Evolutionary conservation across 2,888 invertebrate genomes (phyloP), one percentile per base, ranked within the genome.

Genomic region (Saturnia pavonia): DNA sequence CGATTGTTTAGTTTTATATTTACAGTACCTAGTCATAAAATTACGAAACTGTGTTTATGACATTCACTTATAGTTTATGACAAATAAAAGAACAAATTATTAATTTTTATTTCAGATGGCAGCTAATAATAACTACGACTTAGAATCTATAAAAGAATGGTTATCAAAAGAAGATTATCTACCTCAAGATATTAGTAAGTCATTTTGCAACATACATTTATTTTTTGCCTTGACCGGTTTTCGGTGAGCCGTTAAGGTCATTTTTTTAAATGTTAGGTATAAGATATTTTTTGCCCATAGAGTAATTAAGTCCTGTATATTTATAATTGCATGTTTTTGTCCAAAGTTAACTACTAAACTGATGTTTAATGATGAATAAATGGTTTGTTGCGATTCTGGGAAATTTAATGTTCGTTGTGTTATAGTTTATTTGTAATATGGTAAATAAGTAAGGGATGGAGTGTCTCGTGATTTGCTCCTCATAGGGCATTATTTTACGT

Each of bases 61-160:
- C 19, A n/a, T n/a, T n/a, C n/a, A 22, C 22, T 22, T 7, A 11
- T 22, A 19, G n/a, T n/a, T n/a, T 1, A 7, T 40, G 11, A 22
- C 12, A 25, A 16, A 25, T 22, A 0, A 57, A 27, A 12, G 11
- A 25, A 12, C 34, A 34, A 22, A n/a, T 9, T 16, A 14, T 57
- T 22, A 9, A 48, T 54, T 22, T 22, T 54, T 34, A 19, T 82
- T 85, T 45, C 80, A 91, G 91, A 93, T 92, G 92, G 75, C 86
- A 22, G 82, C 85, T 73, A 86, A 88, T 63, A 94, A 94, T 67
- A 94, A 91, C 73, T 95, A 94, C 72, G 97, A 96, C 85, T 90
- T 96, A 74, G 94, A 91, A 63, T 87, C 94, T 60, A 95, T 96
- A 76, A 95, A 94, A 76, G 96, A 96, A 82, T 96, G 96, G 96